These are phyloP conservation scores for Parthenolecanium corni DNA, from an alignment of 2,888 invertebrate genomes.

Conservation along the genomic window DNA sequence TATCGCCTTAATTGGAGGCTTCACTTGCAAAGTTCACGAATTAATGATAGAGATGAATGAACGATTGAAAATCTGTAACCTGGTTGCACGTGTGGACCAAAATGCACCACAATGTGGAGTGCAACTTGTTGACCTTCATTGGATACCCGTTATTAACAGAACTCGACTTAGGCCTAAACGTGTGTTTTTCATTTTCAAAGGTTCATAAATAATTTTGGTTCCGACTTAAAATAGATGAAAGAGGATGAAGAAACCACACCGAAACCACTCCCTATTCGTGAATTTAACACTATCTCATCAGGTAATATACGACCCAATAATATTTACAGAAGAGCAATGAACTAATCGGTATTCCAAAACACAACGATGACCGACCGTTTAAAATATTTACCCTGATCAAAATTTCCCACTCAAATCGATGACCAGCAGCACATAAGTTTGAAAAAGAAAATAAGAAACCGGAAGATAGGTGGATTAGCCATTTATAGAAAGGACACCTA, in stretches of 20 bases:
- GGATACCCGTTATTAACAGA: constrained; percentile 20
- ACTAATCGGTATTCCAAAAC: background rate
- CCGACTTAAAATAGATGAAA: background rate
- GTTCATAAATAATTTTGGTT: constrained; percentile 26
- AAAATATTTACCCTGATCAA: background rate
- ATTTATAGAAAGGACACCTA: too few relatives aligned
- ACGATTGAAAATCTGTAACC: background rate
- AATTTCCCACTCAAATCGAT: background rate
- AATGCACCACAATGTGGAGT: constrained; percentile 6
- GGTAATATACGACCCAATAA: too few relatives aligned
- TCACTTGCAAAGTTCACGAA: too few relatives aligned
- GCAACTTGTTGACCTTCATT: constrained; percentile 26
- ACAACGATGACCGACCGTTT: background rate
- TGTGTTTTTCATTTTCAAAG: constrained; percentile 13
- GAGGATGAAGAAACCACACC: too few relatives aligned
- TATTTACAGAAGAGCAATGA: background rate
- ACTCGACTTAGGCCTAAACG: constrained; percentile 10
- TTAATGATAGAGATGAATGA: constrained; percentile 1
- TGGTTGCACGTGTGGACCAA: constrained; percentile 15
- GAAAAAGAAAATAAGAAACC: too few relatives aligned
- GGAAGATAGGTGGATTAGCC: too few relatives aligned
- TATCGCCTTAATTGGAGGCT: too few relatives aligned
- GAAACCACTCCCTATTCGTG: too few relatives aligned
- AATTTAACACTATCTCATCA: too few relatives aligned
- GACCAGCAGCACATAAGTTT: too few relatives aligned